Base-by-base conservation (phyloP, 2,888 invertebrate species). In the Drosophila subquinaria region DNA sequence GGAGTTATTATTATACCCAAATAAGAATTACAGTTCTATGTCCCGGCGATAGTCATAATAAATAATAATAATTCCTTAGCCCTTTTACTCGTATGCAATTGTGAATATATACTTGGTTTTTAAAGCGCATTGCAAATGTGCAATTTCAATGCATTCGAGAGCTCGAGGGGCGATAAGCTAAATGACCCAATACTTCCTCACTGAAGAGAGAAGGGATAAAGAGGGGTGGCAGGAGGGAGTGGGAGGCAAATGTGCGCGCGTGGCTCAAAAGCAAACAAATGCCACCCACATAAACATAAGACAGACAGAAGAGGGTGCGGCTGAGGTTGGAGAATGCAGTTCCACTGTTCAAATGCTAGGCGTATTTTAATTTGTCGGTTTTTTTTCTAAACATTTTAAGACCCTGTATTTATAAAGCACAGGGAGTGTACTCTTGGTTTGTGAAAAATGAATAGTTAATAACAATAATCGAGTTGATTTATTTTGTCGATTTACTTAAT, bases 221-320 rank as follows among this genome's bases (percentile, higher is more conserved):
- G 3, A 38, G 23, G 13, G 9, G 17, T 23, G n/a, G 3, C 23
- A 23, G 23, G 42, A n/a, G 10, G 33, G 27, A 17, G 35, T 13
- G 4, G 3, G n/a, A 10, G 9, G 36, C 47, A 73, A 52, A 67
- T 66, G 69, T 62, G 67, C 61, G 74, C 82, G 67, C 81, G 87
- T 88, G 87, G 89, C 77, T 53, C 56, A 70, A 82, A 82, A 83
- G 55, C 59, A 83, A 82, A 88, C 71, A 88, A 59, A 70, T 62
- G 53, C 71, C 83, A 76, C 73, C 86, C 86, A 69, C 82, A 64
- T 43, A 23, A 42, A 42, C 17, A 17, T 1, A 17, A 15, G 38
- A 30, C 36, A 30, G 45, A 33, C n/a, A 36, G 33, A 17, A 30
- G 9, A 42, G 20, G 23, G 56, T 5, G 33, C 10, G 48, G n/a